Evolutionary conservation across 1,140 invertebrate genomes (phyloP).

Genomic region (Drosophila rufa): DNA sequence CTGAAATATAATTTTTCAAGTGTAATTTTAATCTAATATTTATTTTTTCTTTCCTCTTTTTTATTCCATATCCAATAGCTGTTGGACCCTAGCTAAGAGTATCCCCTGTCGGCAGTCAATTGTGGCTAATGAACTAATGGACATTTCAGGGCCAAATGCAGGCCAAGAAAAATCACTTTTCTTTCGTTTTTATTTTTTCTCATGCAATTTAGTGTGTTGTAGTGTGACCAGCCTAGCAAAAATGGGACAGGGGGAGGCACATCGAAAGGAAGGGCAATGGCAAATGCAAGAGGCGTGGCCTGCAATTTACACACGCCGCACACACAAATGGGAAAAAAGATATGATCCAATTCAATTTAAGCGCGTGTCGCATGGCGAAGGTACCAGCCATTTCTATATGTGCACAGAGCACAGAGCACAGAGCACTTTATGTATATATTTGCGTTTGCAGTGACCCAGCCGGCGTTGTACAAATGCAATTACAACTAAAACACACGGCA

Average conservation of each 20-base stretch:
- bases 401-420: background rate
- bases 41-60: background rate
- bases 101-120: slow-evolving; percentile 43
- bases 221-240: slow-evolving; percentile 16
- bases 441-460: slow-evolving; percentile 47
- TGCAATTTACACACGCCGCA: slow-evolving; percentile 17
- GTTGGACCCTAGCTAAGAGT: background rate
- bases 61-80: background rate
- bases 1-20: no score
- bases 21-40: background rate
- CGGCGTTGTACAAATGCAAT: slow-evolving; percentile 73
- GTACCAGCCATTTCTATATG: slow-evolving; percentile 47
- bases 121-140: slow-evolving; percentile 68
- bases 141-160: slow-evolving; percentile 60
- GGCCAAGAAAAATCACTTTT: slow-evolving; percentile 33
- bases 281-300: slow-evolving; percentile 27
- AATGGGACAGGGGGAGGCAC: background rate
- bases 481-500: slow-evolving; percentile 66
- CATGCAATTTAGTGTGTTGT: background rate
- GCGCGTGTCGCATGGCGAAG: slow-evolving; percentile 74
- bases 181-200: slow-evolving; percentile 16
- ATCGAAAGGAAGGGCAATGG: slow-evolving; percentile 12
- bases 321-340: slow-evolving; percentile 42
- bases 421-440: slow-evolving; percentile 3
- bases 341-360: slow-evolving; percentile 83